Conservation (phyloP, 2,888 invertebrate genomes). For the Halictus quadricinctus region DNA sequence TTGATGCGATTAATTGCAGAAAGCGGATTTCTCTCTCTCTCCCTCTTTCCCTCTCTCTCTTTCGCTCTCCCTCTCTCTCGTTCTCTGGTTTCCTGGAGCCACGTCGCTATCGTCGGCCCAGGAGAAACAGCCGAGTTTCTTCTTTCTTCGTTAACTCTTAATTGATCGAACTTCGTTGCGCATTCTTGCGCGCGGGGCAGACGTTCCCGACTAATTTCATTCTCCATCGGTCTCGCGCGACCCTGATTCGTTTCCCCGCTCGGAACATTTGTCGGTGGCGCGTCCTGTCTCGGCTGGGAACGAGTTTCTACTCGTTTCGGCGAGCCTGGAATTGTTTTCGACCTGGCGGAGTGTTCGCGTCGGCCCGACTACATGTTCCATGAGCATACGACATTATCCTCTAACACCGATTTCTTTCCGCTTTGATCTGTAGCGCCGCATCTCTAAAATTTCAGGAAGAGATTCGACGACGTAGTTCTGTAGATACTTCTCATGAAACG, state of each 20-base stretch:
- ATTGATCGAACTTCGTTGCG: conserved; percentile 33
- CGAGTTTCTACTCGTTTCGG: not conserved
- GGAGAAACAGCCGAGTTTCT: conserved; percentile 38
- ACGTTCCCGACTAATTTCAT: conserved; percentile 13
- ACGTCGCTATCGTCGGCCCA: not conserved
- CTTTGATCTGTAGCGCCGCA: not conserved
- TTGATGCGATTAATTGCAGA: conserved; percentile 66
- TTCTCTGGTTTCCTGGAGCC: not conserved
- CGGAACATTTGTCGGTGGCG: not conserved
- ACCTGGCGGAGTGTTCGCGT: not conserved
- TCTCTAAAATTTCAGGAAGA: not conserved
- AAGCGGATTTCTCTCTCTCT: conserved; percentile 53
- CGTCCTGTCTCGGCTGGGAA: not conserved
- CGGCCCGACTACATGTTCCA: not conserved
- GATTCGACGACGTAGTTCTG: not conserved
- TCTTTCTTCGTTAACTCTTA: conserved; percentile 42
- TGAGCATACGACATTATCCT: not conserved
- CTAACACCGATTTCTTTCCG: not conserved
- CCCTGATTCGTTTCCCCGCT: not conserved
- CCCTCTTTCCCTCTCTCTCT: conserved; percentile 21
- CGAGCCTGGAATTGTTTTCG: not conserved
- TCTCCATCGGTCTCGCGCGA: not conserved
- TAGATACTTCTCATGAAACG: not conserved
- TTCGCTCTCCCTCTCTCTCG: not conserved
- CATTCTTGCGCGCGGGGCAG: conserved; percentile 18